phyloP scores from a whole-genome alignment of 2,113 vertebrate species.

The Pterocles orientalis region DNA sequence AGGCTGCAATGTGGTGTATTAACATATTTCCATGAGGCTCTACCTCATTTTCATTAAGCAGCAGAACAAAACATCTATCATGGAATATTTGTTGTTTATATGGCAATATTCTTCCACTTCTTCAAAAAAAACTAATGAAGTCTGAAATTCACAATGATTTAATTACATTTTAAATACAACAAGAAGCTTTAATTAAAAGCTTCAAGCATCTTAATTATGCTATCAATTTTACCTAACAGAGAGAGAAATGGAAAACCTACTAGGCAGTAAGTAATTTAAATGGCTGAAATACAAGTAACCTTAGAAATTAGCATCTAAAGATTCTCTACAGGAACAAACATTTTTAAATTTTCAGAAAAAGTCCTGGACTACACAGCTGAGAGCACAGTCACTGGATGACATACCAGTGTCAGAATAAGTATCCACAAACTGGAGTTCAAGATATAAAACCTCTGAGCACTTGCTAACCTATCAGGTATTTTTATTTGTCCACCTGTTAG shows the following conservation, averaged over 20 bases:
- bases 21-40: background rate
- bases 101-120: background rate
- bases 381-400: background rate
- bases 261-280: background rate
- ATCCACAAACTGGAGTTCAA: background rate
- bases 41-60: background rate
- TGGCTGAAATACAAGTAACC: background rate
- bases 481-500: background rate
- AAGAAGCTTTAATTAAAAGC: background rate
- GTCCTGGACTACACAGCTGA: background rate
- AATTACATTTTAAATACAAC: conserved; percentile 28
- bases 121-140: background rate
- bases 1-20: background rate
- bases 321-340: background rate
- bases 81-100: background rate
- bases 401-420: background rate
- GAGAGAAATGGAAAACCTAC: background rate
- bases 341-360: background rate
- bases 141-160: conserved; percentile 14
- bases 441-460: background rate
- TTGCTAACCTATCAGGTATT: background rate
- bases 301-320: background rate
- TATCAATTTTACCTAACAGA: background rate
- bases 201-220: background rate
- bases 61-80: background rate